phyloP scores from a whole-genome alignment of 2,888 invertebrate genomes.

The Tromatobia lineatoria region DNA sequence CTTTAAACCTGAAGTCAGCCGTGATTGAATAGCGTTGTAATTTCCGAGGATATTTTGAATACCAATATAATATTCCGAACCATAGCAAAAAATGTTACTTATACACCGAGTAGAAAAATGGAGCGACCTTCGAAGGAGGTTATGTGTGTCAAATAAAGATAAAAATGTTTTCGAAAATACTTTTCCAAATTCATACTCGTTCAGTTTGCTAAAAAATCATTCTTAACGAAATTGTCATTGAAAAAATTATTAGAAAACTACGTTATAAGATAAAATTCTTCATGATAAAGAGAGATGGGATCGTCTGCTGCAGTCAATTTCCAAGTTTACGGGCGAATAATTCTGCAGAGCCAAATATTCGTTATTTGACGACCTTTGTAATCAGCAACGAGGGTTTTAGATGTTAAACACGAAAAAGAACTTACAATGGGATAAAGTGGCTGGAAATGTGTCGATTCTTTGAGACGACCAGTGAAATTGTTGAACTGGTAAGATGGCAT shows the following conservation, averaged over 20 bases:
- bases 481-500: conserved; percentile 76
- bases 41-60: not conserved
- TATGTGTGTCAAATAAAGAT: not conserved
- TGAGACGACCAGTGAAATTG: conserved; percentile 72
- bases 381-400: not conserved
- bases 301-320: conserved; percentile 13
- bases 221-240: not conserved
- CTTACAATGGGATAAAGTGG: conserved; percentile 75
- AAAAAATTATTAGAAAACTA: not conserved
- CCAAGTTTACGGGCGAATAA: not conserved
- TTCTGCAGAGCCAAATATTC: not conserved
- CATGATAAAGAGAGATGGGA: not conserved
- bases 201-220: not conserved
- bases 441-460: conserved; percentile 71
- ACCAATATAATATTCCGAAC: conserved; percentile 1
- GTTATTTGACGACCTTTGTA: not conserved
- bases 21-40: too few species aligned
- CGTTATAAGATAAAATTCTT: not conserved
- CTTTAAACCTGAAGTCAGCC: too few species aligned
- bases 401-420: not conserved
- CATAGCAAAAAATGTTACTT: not conserved
- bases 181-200: not conserved
- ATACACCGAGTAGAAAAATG: not conserved
- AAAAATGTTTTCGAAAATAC: conserved; percentile 7
- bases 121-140: conserved; percentile 31